Conservation (phyloP, 1,140 invertebrate species). For the Lepidotrigona ventralis region DNA sequence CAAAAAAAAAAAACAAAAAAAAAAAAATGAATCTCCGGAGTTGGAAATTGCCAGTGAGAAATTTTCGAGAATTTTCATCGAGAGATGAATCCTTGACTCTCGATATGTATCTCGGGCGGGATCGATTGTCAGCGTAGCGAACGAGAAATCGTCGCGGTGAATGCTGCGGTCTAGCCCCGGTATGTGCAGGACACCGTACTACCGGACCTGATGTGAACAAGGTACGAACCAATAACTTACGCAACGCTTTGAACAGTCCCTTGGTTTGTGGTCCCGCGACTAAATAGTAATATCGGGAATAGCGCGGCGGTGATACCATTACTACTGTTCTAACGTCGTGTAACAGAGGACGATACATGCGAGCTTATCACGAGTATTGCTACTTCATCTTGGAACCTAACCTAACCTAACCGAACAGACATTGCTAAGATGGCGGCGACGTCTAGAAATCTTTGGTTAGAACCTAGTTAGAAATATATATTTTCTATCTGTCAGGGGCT, state of each 20-base stretch:
- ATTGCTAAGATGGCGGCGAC: no score
- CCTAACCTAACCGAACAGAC: no score
- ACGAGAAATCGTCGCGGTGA: constrained; percentile 40
- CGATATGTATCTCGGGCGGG: constrained; percentile 21
- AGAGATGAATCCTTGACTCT: neutral
- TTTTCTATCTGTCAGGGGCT: no score
- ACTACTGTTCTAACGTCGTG: neutral
- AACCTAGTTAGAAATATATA: no score
- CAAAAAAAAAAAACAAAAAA: no score
- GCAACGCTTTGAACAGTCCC: constrained; percentile 65
- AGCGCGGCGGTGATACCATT: constrained; percentile 18
- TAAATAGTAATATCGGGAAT: constrained; percentile 71
- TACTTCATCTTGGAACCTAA: no score
- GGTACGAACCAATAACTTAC: constrained; percentile 64
- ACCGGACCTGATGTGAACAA: constrained; percentile 48
- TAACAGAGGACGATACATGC: neutral
- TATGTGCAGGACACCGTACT: constrained; percentile 54
- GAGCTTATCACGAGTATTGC: no score
- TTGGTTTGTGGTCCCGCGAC: constrained; percentile 65
- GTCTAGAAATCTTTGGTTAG: no score
- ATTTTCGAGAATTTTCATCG: neutral
- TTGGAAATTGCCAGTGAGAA: neutral
- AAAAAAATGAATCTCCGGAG: no score
- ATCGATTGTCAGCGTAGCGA: constrained; percentile 42
- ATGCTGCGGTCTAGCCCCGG: constrained; percentile 42